Evolutionary conservation across 2,113 vertebrate genomes (phyloP).

Genomic region (Nematolebias whitei): DNA sequence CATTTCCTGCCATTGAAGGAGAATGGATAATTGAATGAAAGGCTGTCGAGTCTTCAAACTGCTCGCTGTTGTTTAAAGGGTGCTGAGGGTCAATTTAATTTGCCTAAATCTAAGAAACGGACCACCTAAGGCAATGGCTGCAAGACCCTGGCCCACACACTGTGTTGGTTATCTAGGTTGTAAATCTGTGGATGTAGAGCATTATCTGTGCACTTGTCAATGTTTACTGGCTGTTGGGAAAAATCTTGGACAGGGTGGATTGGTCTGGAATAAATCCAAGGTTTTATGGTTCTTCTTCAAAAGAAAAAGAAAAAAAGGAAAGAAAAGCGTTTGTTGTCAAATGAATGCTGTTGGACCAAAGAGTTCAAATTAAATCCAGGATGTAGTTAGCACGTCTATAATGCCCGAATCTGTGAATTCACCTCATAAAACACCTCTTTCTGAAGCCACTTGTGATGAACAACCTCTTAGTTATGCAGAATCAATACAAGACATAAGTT

Average conservation of each 20-base stretch:
- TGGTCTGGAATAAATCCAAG: neutral
- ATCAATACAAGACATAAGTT: too few species aligned
- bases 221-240: neutral
- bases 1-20: conserved; percentile 44
- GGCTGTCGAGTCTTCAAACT: conserved; percentile 52
- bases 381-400: too few species aligned
- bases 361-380: too few species aligned
- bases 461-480: too few species aligned
- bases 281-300: too few species aligned
- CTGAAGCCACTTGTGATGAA: too few species aligned
- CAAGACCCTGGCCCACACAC: conserved; percentile 46
- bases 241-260: neutral
- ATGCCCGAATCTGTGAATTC: too few species aligned
- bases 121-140: conserved; percentile 48
- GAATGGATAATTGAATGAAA: conserved; percentile 65
- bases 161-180: neutral
- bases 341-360: too few species aligned
- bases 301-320: too few species aligned
- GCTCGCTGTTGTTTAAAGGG: conserved; percentile 52
- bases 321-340: too few species aligned
- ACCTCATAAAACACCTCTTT: too few species aligned
- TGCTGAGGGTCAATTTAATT: conserved; percentile 63
- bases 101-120: conserved; percentile 55
- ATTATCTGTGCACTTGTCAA: conserved; percentile 4
- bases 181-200: neutral